Conservation (phyloP, 2,113 vertebrate genomes). For the Rhinoderma darwinii region DNA sequence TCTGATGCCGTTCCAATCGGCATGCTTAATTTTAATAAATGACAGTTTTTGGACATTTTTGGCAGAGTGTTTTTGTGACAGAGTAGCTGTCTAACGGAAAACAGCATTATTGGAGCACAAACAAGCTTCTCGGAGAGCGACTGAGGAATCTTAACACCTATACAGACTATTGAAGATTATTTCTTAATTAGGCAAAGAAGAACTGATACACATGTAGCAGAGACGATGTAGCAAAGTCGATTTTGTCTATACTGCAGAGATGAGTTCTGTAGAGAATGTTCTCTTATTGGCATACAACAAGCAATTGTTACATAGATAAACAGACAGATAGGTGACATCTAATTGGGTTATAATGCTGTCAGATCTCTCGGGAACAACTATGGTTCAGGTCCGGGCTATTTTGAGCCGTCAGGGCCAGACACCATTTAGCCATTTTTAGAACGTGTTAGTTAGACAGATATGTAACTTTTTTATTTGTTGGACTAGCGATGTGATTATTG, state of each 20-base stretch:
- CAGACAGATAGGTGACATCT: neutral
- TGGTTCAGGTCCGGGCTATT: too few species aligned
- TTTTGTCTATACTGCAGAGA: neutral
- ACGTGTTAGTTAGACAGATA: too few species aligned
- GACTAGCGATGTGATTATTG: too few species aligned
- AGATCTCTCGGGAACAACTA: neutral
- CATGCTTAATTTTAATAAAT: conserved; percentile 3
- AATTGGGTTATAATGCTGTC: neutral
- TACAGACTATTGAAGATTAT: neutral
- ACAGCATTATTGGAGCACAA: neutral
- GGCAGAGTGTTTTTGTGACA: neutral
- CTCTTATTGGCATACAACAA: neutral
- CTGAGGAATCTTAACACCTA: neutral
- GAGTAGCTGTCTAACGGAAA: conserved; percentile 1
- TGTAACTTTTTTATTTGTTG: too few species aligned
- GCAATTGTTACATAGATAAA: too few species aligned
- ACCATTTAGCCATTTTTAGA: too few species aligned
- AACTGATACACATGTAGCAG: neutral
- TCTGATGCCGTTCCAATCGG: neutral
- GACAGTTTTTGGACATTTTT: neutral
- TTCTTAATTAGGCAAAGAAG: neutral
- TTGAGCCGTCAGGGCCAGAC: too few species aligned
- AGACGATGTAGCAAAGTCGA: neutral
- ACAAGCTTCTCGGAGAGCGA: neutral
- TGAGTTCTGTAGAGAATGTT: too few species aligned